These are phyloP conservation scores for Meiosimyza platycephala DNA, from an alignment of 2,888 invertebrate genomes.

Conservation along the genomic window DNA sequence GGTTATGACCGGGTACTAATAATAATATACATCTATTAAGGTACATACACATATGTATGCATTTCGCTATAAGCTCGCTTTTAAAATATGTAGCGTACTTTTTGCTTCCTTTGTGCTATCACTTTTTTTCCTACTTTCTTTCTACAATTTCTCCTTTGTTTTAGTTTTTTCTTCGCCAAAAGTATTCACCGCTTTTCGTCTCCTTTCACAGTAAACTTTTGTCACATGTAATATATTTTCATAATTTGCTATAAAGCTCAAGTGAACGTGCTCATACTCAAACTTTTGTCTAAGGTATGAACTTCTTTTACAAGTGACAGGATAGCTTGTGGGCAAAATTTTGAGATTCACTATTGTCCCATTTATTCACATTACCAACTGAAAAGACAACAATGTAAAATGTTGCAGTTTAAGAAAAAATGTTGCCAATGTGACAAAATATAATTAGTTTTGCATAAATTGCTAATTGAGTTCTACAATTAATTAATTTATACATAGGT, in stretches of 20 bases:
- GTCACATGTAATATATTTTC: slow-evolving; percentile 54
- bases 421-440: slow-evolving; percentile 20
- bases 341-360: slow-evolving; percentile 8
- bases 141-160: too few species aligned
- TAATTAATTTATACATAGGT: slow-evolving; percentile 5
- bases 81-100: too few species aligned
- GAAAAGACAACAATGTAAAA: neutral
- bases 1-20: too few species aligned
- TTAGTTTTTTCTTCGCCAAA: too few species aligned
- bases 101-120: too few species aligned
- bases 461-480: slow-evolving; percentile 14
- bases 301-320: neutral
- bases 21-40: too few species aligned
- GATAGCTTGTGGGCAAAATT: neutral
- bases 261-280: slow-evolving; percentile 28
- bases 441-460: slow-evolving; percentile 25
- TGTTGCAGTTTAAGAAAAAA: neutral
- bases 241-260: slow-evolving; percentile 52
- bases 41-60: too few species aligned
- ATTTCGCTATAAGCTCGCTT: too few species aligned
- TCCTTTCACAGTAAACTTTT: too few species aligned
- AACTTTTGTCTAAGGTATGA: neutral
- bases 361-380: slow-evolving; percentile 33
- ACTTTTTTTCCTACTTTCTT: too few species aligned
- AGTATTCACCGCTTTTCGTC: too few species aligned